Percentiles rank a stretch among this genome's conserved stretches.
These are phyloP conservation scores for Tachystola acroxantha DNA, from an alignment of 2,888 invertebrate species.

Conservation along the genomic window DNA sequence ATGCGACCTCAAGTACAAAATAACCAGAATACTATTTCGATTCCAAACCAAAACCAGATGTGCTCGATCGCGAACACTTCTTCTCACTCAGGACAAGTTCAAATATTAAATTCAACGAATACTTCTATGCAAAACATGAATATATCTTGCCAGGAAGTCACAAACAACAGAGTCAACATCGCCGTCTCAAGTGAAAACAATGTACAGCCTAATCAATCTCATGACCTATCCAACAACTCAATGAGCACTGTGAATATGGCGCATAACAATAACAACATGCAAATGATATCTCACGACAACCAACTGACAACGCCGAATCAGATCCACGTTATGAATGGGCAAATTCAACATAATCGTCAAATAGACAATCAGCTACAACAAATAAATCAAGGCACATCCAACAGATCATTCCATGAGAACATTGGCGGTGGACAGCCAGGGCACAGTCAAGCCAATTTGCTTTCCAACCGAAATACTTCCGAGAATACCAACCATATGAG, in stretches of 20 bases:
- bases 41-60: conserved; percentile 61
- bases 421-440: conserved; percentile 48
- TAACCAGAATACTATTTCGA: conserved; percentile 53
- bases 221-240: conserved; percentile 45
- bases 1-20: conserved; percentile 58
- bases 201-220: conserved; percentile 53
- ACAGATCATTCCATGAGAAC: conserved; percentile 61
- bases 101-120: conserved; percentile 61
- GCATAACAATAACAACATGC: conserved; percentile 60
- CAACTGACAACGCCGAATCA: conserved; percentile 56
- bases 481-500: conserved; percentile 56
- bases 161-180: conserved; percentile 54
- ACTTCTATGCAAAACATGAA: conserved; percentile 61
- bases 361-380: conserved; percentile 57
- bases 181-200: conserved; percentile 46
- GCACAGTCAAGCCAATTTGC: conserved; percentile 52
- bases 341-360: conserved; percentile 65
- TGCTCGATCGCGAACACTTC: conserved; percentile 53
- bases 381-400: conserved; percentile 43
- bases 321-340: conserved; percentile 71
- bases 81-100: conserved; percentile 56
- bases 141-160: conserved; percentile 60
- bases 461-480: conserved; percentile 56
- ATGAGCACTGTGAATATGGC: conserved; percentile 50
- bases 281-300: conserved; percentile 60